Conservation (phyloP, 2,797 vertebrate species). For the Sarcophilus harrisii region DNA sequence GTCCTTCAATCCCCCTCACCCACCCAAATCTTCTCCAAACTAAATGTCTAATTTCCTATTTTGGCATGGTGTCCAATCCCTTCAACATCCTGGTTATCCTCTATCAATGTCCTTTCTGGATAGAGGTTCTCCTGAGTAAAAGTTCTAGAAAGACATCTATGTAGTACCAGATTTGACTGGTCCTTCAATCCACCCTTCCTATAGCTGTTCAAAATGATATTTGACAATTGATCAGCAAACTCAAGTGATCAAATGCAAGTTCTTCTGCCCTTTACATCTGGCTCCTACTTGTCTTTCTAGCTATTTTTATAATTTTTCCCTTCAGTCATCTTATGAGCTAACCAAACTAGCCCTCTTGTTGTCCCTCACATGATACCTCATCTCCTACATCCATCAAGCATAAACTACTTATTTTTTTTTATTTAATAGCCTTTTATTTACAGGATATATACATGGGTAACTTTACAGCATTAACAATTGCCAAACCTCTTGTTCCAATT, state of each 20-base stretch:
- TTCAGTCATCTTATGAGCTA: neutral
- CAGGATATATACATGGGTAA: too few relatives aligned
- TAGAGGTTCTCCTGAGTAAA: neutral
- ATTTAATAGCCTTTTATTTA: too few relatives aligned
- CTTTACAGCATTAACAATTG: too few relatives aligned
- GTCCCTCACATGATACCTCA: neutral
- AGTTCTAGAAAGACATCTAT: neutral
- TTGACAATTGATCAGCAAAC: neutral
- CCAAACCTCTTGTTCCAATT: too few relatives aligned
- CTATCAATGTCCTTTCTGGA: neutral
- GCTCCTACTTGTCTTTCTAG: neutral
- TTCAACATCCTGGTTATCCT: neutral
- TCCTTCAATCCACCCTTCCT: neutral
- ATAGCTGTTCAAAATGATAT: neutral
- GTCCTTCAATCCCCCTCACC: neutral
- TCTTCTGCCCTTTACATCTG: neutral
- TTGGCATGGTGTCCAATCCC: neutral
- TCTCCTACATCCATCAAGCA: neutral
- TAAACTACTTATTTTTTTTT: neutral
- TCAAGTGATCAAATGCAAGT: neutral
- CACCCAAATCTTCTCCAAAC: neutral
- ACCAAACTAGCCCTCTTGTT: neutral
- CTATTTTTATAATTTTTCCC: neutral
- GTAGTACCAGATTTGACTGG: neutral
- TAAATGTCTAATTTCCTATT: neutral